These are phyloP conservation scores for Trypoxylus dichotomus DNA, from an alignment of 1,140 invertebrate species.

Conservation along the genomic window DNA sequence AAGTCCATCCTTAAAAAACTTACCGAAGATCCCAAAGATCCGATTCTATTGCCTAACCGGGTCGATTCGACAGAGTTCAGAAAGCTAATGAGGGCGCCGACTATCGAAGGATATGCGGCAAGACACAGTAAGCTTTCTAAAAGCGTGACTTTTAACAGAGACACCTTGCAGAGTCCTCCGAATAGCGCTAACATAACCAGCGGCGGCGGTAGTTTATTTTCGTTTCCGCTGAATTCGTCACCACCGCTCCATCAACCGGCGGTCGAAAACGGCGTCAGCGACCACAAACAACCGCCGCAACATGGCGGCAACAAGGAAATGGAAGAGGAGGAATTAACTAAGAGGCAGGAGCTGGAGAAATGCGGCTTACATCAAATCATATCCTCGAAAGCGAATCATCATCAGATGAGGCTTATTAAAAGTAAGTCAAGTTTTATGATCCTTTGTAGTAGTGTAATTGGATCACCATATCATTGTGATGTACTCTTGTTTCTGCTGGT, in stretches of 20 bases:
- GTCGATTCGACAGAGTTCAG: constrained; percentile 61
- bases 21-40: constrained; percentile 58
- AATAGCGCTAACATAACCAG: constrained; percentile 54
- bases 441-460: not conserved
- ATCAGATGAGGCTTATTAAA: constrained; percentile 52
- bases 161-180: constrained; percentile 79
- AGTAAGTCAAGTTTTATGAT: constrained; percentile 37
- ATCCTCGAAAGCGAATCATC: constrained; percentile 48
- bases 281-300: not conserved
- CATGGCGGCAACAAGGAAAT: not conserved
- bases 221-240: constrained; percentile 27
- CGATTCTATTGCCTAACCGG: constrained; percentile 51
- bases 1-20: constrained; percentile 85
- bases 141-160: constrained; percentile 85
- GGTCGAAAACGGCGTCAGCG: not conserved
- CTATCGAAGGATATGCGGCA: constrained; percentile 82
- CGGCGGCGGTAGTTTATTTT: constrained; percentile 42
- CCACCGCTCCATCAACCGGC: not conserved
- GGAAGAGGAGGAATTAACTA: constrained; percentile 40
- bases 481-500: not conserved
- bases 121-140: constrained; percentile 84
- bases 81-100: constrained; percentile 74
- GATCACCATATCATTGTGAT: not conserved
- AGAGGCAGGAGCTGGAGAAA: constrained; percentile 45
- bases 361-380: constrained; percentile 44